phyloP scores from a whole-genome alignment of 1,140 invertebrate genomes.

The Trypoxylus dichotomus region DNA sequence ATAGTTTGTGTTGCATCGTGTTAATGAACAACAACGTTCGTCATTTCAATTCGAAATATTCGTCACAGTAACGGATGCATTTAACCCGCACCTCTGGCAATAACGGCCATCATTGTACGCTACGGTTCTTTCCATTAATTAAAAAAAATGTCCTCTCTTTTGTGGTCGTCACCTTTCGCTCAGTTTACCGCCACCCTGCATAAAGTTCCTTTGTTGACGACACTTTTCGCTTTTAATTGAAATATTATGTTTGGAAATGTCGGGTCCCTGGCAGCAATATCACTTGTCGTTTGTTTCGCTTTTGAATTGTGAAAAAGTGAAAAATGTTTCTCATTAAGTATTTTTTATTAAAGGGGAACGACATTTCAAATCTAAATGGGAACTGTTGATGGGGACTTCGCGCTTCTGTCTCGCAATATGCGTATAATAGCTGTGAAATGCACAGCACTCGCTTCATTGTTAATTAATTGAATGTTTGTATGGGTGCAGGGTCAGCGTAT shows the following conservation, averaged over 20 bases:
- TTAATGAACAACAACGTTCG: not conserved
- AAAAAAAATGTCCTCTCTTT: not conserved
- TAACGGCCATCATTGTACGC: not conserved
- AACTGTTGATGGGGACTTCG: not conserved
- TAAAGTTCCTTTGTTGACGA: not conserved
- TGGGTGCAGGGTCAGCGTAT: too few relatives aligned
- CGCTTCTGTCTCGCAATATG: not conserved
- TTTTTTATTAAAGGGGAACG: not conserved
- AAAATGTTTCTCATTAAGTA: constrained; percentile 13
- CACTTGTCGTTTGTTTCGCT: constrained; percentile 14
- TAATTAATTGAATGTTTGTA: too few relatives aligned
- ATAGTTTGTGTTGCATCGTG: too few relatives aligned
- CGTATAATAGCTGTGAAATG: not conserved
- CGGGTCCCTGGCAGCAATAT: not conserved
- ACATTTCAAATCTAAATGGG: not conserved
- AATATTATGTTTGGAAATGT: constrained; percentile 21
- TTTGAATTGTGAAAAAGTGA: not conserved
- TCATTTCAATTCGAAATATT: too few relatives aligned
- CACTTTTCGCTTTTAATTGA: constrained; percentile 11
- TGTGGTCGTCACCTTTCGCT: not conserved
- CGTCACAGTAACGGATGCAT: not conserved
- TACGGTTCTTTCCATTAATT: constrained; percentile 2
- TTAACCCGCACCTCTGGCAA: not conserved
- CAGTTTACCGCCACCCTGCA: not conserved
- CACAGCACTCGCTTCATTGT: not conserved